Base-by-base conservation (phyloP, 2,888 invertebrate species). In the Drosophila helvetica region DNA sequence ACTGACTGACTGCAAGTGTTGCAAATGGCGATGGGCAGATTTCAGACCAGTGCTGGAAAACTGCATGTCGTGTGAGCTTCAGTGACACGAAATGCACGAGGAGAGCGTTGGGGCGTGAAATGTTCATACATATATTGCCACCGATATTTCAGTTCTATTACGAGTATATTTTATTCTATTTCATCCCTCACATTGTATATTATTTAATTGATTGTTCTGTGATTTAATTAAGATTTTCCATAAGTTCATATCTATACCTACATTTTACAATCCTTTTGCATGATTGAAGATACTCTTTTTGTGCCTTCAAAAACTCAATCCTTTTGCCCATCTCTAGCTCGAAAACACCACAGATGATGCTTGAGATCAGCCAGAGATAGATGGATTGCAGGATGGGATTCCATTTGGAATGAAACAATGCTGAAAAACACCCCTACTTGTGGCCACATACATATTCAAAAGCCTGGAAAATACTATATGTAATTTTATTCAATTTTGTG, bases 361-460 rank as follows among this genome's bases (percentile, higher is more conserved):
- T 38, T 15, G 38, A 38, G 38, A 7, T 38, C 15, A 38, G 38
- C 38, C 38, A 38, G 38, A n/a, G 38, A 38, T 38, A 15, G n/a
- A 15, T 38, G 22, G 22, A 22, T 22, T 15, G 38, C 38, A n/a
- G 38, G 15, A 2, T 38, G 38, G n/a, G 15, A n/a, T 33, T 33
- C 12, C 33, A 15, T 33, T 15, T 33, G 33, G 15, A 33, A 15
- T 10, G 30, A 10, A 33, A 33, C 33, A 15, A 33, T 33, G 33
- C 33, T 33, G 12, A 33, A 33, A n/a, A n/a, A n/a, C n/a, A n/a
- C n/a, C n/a, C n/a, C n/a, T n/a, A n/a, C n/a, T 38, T 38, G n/a
- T 38, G 38, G 12, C 30, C 8, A 54, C 30, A 56, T 55, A 33
- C 50, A 69, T 67, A 67, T 70, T 54, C 66, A 69, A 57, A 45